Conservation (phyloP, 1,140 invertebrate genomes). For the Sarcophaga peregrina region DNA sequence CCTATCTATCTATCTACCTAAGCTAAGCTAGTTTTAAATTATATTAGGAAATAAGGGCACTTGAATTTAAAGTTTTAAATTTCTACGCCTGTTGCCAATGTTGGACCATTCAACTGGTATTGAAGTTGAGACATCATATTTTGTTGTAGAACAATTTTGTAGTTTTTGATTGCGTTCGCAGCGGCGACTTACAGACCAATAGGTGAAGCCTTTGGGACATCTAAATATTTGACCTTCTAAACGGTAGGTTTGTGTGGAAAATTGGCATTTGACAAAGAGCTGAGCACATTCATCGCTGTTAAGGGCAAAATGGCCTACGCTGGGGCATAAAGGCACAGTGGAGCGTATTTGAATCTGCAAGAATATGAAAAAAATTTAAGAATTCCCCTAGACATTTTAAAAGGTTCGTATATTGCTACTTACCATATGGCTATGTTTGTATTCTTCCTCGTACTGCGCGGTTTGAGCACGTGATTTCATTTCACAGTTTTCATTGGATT, state of each 20-base stretch:
- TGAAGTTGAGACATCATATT: slow-evolving; percentile 53
- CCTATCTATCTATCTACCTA: too few species aligned
- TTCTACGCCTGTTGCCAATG: slow-evolving; percentile 62
- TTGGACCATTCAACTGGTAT: slow-evolving; percentile 64
- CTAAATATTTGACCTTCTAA: slow-evolving; percentile 79
- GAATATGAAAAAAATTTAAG: not conserved
- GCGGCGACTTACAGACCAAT: slow-evolving; percentile 80
- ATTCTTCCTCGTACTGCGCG: slow-evolving; percentile 68
- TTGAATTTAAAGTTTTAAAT: slow-evolving; percentile 54
- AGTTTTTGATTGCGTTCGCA: slow-evolving; percentile 72
- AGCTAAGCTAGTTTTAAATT: not conserved
- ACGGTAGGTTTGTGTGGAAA: slow-evolving; percentile 65
- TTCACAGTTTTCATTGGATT: slow-evolving; percentile 51
- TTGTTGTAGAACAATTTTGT: slow-evolving; percentile 51
- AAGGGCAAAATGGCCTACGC: slow-evolving; percentile 76
- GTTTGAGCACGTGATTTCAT: slow-evolving; percentile 45
- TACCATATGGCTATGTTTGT: slow-evolving; percentile 69
- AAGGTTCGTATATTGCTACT: slow-evolving; percentile 13
- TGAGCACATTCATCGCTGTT: slow-evolving; percentile 76
- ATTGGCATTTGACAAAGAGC: slow-evolving; percentile 79
- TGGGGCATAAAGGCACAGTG: slow-evolving; percentile 71
- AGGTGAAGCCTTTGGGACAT: slow-evolving; percentile 80
- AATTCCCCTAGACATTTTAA: not conserved
- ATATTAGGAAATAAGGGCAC: not conserved
- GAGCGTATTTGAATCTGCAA: slow-evolving; percentile 58